These are phyloP conservation scores for Lycophotia porphyrea DNA, from an alignment of 2,888 invertebrate genomes.

Conservation along the genomic window DNA sequence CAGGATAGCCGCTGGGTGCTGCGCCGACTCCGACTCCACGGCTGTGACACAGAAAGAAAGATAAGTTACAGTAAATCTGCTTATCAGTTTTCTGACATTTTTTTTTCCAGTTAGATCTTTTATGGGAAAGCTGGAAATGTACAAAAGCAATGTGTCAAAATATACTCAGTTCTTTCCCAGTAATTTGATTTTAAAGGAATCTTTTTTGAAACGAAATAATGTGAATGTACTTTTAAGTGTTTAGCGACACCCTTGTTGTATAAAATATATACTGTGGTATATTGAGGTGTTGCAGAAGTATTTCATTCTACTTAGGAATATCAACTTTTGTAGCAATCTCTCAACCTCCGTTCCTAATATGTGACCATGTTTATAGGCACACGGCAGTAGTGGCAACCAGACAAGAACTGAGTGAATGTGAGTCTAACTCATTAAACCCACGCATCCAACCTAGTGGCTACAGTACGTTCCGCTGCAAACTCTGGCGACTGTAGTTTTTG, in stretches of 20 bases:
- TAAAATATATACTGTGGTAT: not conserved
- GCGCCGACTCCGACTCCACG: conserved; percentile 87
- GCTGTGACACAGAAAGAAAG: conserved; percentile 62
- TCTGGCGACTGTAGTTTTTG: conserved; percentile 92
- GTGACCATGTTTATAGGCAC: not conserved
- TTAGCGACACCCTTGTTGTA: not conserved
- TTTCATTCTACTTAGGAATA: not conserved
- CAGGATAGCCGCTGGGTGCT: conserved; percentile 91
- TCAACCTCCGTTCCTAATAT: not conserved
- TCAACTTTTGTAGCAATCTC: not conserved
- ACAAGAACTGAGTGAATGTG: not conserved
- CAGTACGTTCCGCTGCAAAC: conserved; percentile 91
- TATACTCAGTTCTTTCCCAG: not conserved
- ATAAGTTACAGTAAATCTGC: not conserved
- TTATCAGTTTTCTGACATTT: not conserved
- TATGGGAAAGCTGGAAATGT: not conserved
- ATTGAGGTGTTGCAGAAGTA: not conserved
- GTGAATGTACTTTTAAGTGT: not conserved
- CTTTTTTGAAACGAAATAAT: not conserved
- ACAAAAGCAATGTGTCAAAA: not conserved
- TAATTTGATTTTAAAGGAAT: not conserved
- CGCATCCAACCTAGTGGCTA: not conserved
- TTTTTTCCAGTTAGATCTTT: not conserved
- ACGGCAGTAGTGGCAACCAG: not conserved
- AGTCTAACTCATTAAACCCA: not conserved